Evolutionary conservation across 2,888 invertebrate species (phyloP).

Genomic region (Tetropium fuscum): DNA sequence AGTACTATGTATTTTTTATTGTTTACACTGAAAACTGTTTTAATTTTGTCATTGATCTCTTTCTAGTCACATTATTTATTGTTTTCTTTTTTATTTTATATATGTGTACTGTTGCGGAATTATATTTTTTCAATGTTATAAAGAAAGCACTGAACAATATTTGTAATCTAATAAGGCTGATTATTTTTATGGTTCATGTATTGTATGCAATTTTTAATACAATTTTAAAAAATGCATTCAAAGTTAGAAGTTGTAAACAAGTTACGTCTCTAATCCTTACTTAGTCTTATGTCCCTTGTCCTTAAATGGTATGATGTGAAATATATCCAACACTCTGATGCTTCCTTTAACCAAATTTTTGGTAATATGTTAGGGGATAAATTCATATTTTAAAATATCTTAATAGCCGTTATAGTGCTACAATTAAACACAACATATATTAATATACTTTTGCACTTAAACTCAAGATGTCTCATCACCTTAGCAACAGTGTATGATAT

Average conservation of each 20-base stretch:
- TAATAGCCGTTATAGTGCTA: background rate
- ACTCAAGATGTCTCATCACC: too few relatives aligned
- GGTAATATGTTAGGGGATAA: too few relatives aligned
- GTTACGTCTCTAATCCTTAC: conserved; percentile 2
- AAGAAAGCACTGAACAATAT: conserved; percentile 5
- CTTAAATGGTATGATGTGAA: conserved; percentile 10
- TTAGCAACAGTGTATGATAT: too few relatives aligned
- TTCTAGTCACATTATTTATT: conserved; percentile 8
- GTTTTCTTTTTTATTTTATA: conserved; percentile 19
- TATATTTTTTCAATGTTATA: conserved; percentile 5
- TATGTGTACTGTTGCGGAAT: conserved; percentile 3
- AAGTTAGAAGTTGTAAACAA: conserved; percentile 11
- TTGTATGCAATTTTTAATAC: conserved; percentile 34
- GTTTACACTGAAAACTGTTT: conserved; percentile 15
- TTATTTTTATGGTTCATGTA: conserved; percentile 27
- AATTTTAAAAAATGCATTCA: conserved; percentile 28
- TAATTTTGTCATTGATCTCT: conserved; percentile 9
- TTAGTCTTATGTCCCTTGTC: conserved; percentile 14
- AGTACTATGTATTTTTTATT: conserved; percentile 13
- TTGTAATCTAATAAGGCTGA: conserved; percentile 13
- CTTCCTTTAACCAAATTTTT: too few relatives aligned
- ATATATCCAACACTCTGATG: conserved; percentile 11
- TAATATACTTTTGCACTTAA: too few relatives aligned
- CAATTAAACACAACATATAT: too few relatives aligned
- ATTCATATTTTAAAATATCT: too few relatives aligned